A percentile compares a stretch with the other conserved stretches of the same genome.
Conservation (phyloP, 1,140 invertebrate species). For the Grapholita molesta region DNA sequence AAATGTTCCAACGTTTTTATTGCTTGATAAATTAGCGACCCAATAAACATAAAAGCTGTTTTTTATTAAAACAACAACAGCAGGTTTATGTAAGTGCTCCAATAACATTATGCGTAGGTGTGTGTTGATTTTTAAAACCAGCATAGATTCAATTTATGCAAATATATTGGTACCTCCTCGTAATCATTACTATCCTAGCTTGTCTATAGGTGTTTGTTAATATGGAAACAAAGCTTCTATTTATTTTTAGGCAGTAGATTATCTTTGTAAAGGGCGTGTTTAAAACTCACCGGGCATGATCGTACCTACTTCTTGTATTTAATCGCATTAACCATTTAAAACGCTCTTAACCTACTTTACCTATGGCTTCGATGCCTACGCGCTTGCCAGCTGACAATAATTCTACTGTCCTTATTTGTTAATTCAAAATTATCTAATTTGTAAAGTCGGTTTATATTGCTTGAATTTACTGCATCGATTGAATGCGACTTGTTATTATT, state of each 20-base stretch:
- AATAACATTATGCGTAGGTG: constrained; percentile 47
- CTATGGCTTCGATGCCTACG: constrained; percentile 39
- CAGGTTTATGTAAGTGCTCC: constrained; percentile 53
- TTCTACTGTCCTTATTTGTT: constrained; percentile 6
- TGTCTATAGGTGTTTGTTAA: not conserved
- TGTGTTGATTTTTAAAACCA: constrained; percentile 41
- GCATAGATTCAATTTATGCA: constrained; percentile 20
- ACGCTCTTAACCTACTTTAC: constrained; percentile 47
- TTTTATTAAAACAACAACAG: constrained; percentile 43
- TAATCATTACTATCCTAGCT: not conserved
- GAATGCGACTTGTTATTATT: constrained; percentile 1
- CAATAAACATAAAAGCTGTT: constrained; percentile 38
- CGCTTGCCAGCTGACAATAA: constrained; percentile 26
- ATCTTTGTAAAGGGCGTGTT: not conserved
- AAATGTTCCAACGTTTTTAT: constrained; percentile 26
- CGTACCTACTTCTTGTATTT: not conserved
- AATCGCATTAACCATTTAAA: constrained; percentile 22
- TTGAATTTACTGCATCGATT: constrained; percentile 12
- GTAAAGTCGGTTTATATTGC: constrained; percentile 1
- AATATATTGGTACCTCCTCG: not conserved
- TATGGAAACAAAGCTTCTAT: not conserved
- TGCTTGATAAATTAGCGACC: constrained; percentile 35
- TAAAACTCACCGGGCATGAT: not conserved
- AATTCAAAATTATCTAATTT: not conserved
- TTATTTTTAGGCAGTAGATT: not conserved